Percentiles rank a stretch among this genome's conserved stretches.
Evolutionary conservation across 2,797 vertebrate genomes (phyloP).

Genomic region (Sylvilagus floridanus): DNA sequence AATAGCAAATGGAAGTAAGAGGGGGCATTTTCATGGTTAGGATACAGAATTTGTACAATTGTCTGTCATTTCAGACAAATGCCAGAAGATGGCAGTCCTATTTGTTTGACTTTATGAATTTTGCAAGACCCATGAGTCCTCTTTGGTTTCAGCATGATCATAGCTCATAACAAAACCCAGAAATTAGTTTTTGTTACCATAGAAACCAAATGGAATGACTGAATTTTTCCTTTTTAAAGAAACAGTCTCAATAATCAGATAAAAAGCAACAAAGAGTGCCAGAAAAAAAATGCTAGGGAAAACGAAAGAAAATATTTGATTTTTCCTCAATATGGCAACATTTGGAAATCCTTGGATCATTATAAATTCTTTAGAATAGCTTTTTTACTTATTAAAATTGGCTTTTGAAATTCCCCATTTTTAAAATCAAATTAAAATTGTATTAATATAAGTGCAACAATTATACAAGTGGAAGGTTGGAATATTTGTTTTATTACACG

Average conservation of each 20-base stretch:
- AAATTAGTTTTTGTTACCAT: constrained; percentile 82
- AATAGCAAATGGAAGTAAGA: background rate
- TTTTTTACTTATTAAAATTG: background rate
- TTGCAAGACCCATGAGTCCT: constrained; percentile 77
- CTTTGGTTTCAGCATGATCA: constrained; percentile 78
- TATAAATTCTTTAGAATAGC: background rate
- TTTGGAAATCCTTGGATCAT: background rate
- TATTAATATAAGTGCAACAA: background rate
- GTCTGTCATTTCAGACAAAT: constrained; percentile 68
- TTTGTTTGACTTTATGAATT: constrained; percentile 79
- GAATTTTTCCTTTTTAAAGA: constrained; percentile 51
- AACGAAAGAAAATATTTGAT: background rate
- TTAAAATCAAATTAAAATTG: constrained; percentile 46
- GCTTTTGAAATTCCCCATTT: constrained; percentile 24
- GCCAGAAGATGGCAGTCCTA: constrained; percentile 80
- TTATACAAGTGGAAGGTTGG: background rate
- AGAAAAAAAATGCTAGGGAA: background rate
- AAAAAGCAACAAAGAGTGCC: constrained; percentile 55
- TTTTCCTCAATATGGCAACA: background rate
- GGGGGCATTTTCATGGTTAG: background rate
- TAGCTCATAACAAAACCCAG: constrained; percentile 78
- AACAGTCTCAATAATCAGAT: constrained; percentile 44
- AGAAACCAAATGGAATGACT: constrained; percentile 74
- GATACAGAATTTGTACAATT: constrained; percentile 59
- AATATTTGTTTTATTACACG: constrained; percentile 33